Base-by-base conservation (phyloP, 2,888 invertebrate genomes). In the Agriopis leucophaearia region DNA sequence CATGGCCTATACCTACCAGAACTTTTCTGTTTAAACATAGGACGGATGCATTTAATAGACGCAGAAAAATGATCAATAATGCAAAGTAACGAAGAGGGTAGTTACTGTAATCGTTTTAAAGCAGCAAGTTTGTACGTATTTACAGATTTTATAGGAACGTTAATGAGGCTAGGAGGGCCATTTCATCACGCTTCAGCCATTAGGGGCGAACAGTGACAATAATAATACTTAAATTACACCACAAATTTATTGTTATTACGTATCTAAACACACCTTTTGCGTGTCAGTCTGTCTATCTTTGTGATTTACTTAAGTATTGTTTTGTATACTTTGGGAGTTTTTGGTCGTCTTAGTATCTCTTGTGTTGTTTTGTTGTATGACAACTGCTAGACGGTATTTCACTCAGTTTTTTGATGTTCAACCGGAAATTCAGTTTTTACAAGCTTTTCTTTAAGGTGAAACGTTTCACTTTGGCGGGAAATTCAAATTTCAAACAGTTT, bases 111-210 rank as follows among this genome's bases (percentile, higher is more conserved):
- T 55, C 55, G 42, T 55, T 59, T 50, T 18, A 48, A 48, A 64
- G 64, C 16, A 50, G 45, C 51, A 40, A 64, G 15, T 59, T 48
- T 15, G 48, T 74, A 74, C 73, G 69, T 76, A 76, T 78, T 78
- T 75, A 78, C 74, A 75, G 75, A 74, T 75, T 77, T 73, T 67
- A 71, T 73, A 74, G 68, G 68, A 59, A 58, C 71, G 67, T 75
- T 77, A 75, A 77, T 73, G 86, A 79, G 75, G 73, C 70, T 62
- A 67, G 60, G 79, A 85, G 81, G 80, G 66, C 79, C 85, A 77
- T 87, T 87, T 82, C 80, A 88, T 90, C 91, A 91, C 91, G 91
- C 84, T 80, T 81, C 74, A 70, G 69, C 84, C 88, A 88, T 91
- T 91, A 90, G 73, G 81, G 79, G 74, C 70, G 72, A 75, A 76